Evolutionary conservation across 2,888 invertebrate species (phyloP).

Genomic region (Standfussiana lucernea): DNA sequence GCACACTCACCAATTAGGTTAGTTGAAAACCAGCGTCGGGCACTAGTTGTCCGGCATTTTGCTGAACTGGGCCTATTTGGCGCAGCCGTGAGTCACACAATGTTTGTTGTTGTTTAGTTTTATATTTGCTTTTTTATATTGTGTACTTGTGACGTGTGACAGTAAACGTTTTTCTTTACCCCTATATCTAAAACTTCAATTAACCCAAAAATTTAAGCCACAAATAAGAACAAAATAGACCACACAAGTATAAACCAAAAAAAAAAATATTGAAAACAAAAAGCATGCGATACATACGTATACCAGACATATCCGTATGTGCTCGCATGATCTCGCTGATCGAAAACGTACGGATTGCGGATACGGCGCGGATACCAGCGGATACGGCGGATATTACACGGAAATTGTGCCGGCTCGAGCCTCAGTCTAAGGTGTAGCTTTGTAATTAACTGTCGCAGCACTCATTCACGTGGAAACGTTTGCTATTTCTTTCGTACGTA

Average conservation of each 20-base stretch:
- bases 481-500: constrained; percentile 3
- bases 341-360: constrained; percentile 64
- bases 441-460: constrained; percentile 59
- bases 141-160: too few relatives aligned
- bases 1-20: too few relatives aligned
- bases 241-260: background rate
- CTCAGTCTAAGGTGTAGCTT: constrained; percentile 54
- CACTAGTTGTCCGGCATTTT: too few relatives aligned
- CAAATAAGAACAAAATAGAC: background rate
- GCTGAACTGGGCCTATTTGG: too few relatives aligned
- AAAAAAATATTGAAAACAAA: constrained; percentile 15
- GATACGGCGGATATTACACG: constrained; percentile 68
- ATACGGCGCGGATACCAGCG: constrained; percentile 60
- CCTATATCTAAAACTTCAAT: background rate
- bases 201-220: background rate
- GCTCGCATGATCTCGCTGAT: constrained; percentile 59
- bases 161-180: too few relatives aligned
- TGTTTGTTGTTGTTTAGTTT: too few relatives aligned
- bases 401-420: constrained; percentile 67
- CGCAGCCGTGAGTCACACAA: too few relatives aligned
- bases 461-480: constrained; percentile 19
- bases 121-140: too few relatives aligned
- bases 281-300: constrained; percentile 4
- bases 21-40: too few relatives aligned
- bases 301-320: constrained; percentile 9